Evolutionary conservation across 2,113 vertebrate genomes (phyloP).

Genomic region (Lagopus muta): DNA sequence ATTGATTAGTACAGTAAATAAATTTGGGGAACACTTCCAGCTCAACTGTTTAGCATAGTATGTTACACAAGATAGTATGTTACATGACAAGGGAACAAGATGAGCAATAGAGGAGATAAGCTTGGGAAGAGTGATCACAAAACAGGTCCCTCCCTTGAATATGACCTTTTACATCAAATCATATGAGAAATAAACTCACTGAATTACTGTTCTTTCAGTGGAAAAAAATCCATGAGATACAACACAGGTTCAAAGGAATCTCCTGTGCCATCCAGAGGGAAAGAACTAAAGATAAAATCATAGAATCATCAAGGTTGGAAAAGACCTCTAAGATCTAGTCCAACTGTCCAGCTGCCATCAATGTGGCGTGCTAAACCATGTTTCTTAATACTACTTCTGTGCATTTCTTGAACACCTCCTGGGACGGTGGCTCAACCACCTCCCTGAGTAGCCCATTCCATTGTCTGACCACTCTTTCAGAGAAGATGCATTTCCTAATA

Average conservation of each 20-base stretch:
- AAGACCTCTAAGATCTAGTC: too few relatives aligned
- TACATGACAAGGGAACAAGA: rapidly evolving
- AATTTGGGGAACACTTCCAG: background rate
- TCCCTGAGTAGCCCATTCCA: too few relatives aligned
- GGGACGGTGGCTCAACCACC: too few relatives aligned
- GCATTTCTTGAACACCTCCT: too few relatives aligned
- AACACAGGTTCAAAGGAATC: background rate
- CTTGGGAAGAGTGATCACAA: background rate
- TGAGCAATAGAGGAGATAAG: background rate
- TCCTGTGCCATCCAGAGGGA: background rate
- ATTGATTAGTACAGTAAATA: background rate
- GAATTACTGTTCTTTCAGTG: background rate
- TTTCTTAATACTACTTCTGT: too few relatives aligned
- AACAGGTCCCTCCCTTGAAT: background rate
- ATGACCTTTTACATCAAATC: background rate
- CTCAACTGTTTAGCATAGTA: background rate
- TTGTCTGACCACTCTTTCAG: too few relatives aligned
- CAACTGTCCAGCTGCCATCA: too few relatives aligned
- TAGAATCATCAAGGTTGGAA: too few relatives aligned
- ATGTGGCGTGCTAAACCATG: too few relatives aligned
- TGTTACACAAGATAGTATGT: background rate
- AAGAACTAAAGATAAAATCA: background rate
- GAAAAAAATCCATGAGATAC: background rate
- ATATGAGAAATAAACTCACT: background rate
- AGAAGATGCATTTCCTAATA: too few relatives aligned